Conservation (phyloP, 2,888 invertebrate species). For the Lithophane socia region DNA sequence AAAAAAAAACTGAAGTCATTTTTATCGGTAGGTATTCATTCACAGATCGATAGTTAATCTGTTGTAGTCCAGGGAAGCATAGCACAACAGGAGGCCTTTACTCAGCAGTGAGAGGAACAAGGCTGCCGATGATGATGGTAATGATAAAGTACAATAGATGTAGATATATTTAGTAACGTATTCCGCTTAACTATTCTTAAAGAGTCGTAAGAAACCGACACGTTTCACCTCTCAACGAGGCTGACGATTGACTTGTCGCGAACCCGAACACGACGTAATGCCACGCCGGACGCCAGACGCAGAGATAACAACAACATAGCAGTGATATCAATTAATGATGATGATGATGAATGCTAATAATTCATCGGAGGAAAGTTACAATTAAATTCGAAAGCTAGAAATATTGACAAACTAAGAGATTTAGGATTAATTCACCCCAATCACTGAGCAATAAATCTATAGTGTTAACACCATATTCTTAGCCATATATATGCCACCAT, state of each 20-base stretch:
- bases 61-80: not conserved
- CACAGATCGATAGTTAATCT: not conserved
- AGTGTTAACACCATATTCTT: not conserved
- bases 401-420: not conserved
- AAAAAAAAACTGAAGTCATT: not conserved
- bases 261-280: no score
- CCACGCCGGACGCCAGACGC: no score
- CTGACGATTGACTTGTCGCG: no score
- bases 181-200: no score
- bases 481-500: not conserved
- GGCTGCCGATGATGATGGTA: not conserved
- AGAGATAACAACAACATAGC: no score
- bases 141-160: no score
- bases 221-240: no score
- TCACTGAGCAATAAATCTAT: slow-evolving; percentile 10
- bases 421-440: not conserved
- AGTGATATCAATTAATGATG: not conserved
- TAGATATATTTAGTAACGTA: no score
- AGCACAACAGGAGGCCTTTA: not conserved
- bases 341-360: no score
- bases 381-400: not conserved
- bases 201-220: no score
- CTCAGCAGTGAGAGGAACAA: not conserved
- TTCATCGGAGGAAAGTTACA: not conserved
- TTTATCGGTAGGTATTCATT: not conserved